A percentile compares a stretch with the other conserved stretches of the same genome.
Conservation (phyloP, 1,140 invertebrate genomes). For the Lasioglossum albipes region DNA sequence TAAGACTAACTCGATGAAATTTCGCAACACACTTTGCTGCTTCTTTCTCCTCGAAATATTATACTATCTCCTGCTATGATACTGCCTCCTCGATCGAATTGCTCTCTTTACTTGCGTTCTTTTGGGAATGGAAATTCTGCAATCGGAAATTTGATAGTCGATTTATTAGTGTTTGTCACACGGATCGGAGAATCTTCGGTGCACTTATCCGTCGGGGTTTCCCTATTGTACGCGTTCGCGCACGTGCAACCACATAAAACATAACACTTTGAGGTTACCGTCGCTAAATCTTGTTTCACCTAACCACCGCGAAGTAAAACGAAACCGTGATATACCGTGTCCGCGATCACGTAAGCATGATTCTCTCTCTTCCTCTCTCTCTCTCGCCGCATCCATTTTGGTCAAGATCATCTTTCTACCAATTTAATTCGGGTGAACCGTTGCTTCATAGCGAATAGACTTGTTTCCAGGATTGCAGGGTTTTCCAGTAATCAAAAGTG, state of each 20-base stretch:
- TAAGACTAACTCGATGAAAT: conserved; percentile 59
- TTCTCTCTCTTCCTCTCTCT: background rate
- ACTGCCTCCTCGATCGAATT: too few relatives aligned
- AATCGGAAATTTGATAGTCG: background rate
- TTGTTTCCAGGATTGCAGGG: too few relatives aligned
- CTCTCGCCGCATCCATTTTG: background rate
- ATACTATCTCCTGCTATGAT: too few relatives aligned
- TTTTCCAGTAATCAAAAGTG: too few relatives aligned
- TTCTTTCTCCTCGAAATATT: conserved; percentile 3
- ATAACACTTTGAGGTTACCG: conserved; percentile 39
- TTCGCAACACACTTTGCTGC: conserved; percentile 28
- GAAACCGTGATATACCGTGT: conserved; percentile 24
- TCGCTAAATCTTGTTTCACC: conserved; percentile 37
- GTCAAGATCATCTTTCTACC: conserved; percentile 7
- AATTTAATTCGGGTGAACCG: too few relatives aligned
- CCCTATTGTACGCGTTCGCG: conserved; percentile 11
- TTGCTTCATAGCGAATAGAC: too few relatives aligned
- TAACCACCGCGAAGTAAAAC: conserved; percentile 25
- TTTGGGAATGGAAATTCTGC: background rate
- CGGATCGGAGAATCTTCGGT: background rate
- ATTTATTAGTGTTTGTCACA: background rate
- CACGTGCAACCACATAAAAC: conserved; percentile 35
- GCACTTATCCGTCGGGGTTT: background rate
- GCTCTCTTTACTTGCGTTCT: too few relatives aligned
- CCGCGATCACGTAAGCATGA: conserved; percentile 1